Evolutionary conservation across 2,113 vertebrate genomes (phyloP).

Genomic region (Hassar affinis): DNA sequence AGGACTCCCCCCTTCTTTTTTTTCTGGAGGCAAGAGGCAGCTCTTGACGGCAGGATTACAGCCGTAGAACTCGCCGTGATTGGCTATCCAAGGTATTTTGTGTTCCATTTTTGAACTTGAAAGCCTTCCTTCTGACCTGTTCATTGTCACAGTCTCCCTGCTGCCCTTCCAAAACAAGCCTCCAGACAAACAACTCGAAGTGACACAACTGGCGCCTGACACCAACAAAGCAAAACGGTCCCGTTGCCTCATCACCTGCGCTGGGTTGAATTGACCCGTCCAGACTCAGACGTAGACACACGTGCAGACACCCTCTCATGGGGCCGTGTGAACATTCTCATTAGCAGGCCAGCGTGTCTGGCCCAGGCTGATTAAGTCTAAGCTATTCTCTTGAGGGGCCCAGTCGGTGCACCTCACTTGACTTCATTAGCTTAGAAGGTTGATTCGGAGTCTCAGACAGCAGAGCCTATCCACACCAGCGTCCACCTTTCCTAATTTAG

Average conservation of each 20-base stretch:
- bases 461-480: conserved; percentile 5
- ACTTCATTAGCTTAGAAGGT: conserved; percentile 55
- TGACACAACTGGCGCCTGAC: conserved; percentile 10
- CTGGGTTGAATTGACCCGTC: conserved; percentile 26
- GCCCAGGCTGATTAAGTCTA: conserved; percentile 55
- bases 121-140: neutral
- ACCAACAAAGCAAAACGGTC: conserved; percentile 14
- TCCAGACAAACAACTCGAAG: conserved; percentile 14
- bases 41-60: conserved; percentile 36
- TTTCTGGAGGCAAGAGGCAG: conserved; percentile 25
- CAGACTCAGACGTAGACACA: conserved; percentile 2
- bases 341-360: conserved; percentile 42
- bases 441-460: conserved; percentile 26
- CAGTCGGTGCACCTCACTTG: conserved; percentile 50
- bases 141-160: conserved; percentile 10
- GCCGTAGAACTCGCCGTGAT: conserved; percentile 9
- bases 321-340: conserved; percentile 46
- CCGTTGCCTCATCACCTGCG: conserved; percentile 10
- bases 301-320: conserved; percentile 7
- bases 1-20: conserved; percentile 7
- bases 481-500: conserved; percentile 15
- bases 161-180: conserved; percentile 11
- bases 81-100: conserved; percentile 14
- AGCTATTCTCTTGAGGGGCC: conserved; percentile 50
- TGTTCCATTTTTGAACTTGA: neutral